Percentiles rank a stretch among this genome's conserved stretches.
Conservation (phyloP, 2,888 invertebrate genomes). For the Mayetiola destructor region DNA sequence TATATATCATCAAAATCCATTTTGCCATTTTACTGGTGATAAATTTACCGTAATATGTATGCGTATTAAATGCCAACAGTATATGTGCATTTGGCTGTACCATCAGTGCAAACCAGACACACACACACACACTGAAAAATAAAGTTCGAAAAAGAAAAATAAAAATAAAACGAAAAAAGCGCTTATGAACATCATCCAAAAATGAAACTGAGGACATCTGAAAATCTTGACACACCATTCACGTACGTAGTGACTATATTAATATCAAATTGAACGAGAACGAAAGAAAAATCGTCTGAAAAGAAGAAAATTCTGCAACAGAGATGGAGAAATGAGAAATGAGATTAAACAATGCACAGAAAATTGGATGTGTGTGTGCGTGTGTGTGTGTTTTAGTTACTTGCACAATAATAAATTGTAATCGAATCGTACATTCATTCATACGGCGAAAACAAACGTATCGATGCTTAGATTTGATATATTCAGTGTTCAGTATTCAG, state of each 20-base stretch:
- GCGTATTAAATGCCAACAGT: not conserved
- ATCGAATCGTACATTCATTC: too few species aligned
- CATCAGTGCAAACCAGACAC: not conserved
- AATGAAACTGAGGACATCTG: not conserved
- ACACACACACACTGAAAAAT: not conserved
- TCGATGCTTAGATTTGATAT: too few species aligned
- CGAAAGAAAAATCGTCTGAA: too few species aligned
- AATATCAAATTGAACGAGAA: conserved; percentile 2
- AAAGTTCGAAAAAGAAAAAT: not conserved
- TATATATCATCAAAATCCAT: conserved; percentile 11
- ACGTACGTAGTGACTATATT: conserved; percentile 6
- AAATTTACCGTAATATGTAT: not conserved
- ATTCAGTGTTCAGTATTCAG: too few species aligned
- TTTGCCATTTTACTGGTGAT: conserved; percentile 9
- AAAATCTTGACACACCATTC: conserved; percentile 6
- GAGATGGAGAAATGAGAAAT: too few species aligned
- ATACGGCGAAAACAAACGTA: too few species aligned
- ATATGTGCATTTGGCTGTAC: conserved; percentile 2
- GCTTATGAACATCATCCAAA: not conserved
- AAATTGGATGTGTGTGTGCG: too few species aligned
- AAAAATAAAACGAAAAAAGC: not conserved
- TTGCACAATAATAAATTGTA: too few species aligned
- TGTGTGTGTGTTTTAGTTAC: too few species aligned
- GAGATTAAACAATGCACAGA: too few species aligned
- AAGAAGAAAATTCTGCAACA: too few species aligned